Evolutionary conservation across 2,113 vertebrate species (phyloP), one percentile per base, ranked within the genome.

Genomic region (Taxidea taxus): DNA sequence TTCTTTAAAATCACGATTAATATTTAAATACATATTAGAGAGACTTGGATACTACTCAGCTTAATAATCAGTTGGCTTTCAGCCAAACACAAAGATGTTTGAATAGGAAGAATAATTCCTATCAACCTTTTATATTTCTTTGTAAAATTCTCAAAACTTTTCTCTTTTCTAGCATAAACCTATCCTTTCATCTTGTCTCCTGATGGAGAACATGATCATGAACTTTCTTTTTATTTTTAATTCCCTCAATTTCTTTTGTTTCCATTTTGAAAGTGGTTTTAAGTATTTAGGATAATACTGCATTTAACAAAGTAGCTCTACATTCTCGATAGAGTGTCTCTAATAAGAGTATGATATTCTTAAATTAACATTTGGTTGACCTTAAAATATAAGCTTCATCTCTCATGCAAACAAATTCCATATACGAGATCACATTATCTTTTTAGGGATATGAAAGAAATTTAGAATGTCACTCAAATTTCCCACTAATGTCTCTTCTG

Each of bases 1-100:
- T 58, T 80, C 56, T 96, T 95, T 81, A 72, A 87, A 96, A 74
- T 44, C 15, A 49, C 37, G 93, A 66, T 64, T 78, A 68, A 31
- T 85, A 70, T 44, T 60, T 70, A 94, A 95, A 64, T 68, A 23
- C 42, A 75, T 49, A 37, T 14, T 58, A 87, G 27, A 66, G 44
- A 85, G 27, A 25, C 12, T 60, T 75, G 3, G 39, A 27, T 4
- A 14, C 0, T 27, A 31, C 5, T 92, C 29, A 34, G 7, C 12
- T 80, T 88, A 37, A 75, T 25, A 51, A n/a, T n/a, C 16, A 85
- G 5, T 21, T 56, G n/a, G 27, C 47, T 42, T 20, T 64, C 47
- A 37, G 20, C 25, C 58, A 51, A 87, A 54, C 3, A 49, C 13
- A n/a, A 37, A 70, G 21, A 44, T 15, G 8, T 62, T 83, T 90